A percentile compares a stretch with the other conserved stretches of the same genome.
Evolutionary conservation across 2,113 vertebrate genomes (phyloP).

Genomic region (Alosa alosa): DNA sequence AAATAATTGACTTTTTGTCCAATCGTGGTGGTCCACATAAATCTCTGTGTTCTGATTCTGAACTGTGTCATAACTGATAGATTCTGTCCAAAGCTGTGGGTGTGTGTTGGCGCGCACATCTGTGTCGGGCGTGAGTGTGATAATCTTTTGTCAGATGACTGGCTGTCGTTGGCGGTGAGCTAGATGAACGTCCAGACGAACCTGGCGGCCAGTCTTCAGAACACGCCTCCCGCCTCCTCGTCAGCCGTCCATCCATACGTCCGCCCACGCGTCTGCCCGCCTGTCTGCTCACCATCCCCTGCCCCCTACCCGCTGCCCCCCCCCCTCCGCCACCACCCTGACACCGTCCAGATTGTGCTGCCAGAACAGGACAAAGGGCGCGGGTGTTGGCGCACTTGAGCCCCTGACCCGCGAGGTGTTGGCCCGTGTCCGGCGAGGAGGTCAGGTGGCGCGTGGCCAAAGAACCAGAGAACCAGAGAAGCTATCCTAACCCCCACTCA

Average conservation of each 20-base stretch:
- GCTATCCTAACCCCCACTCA: no score
- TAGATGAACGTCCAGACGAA: background rate
- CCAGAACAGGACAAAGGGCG: background rate
- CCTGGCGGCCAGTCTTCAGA: background rate
- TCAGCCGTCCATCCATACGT: no score
- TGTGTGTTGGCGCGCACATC: background rate
- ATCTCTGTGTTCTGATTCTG: background rate
- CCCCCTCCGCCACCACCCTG: background rate
- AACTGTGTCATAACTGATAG: background rate
- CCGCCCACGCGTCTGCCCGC: background rate
- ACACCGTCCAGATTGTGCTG: background rate
- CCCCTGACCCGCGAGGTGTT: constrained; percentile 1
- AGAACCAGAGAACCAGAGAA: no score
- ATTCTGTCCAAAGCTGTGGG: background rate
- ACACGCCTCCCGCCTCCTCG: background rate
- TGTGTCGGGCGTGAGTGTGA: background rate
- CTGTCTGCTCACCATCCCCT: background rate
- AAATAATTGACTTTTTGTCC: background rate
- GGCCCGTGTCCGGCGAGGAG: background rate
- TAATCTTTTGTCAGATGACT: background rate
- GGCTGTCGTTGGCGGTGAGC: background rate
- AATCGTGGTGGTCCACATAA: background rate
- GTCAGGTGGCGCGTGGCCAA: background rate
- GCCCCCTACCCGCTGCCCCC: no score
- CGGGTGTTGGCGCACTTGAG: background rate